Percentiles rank a stretch among this genome's conserved stretches.
These are phyloP conservation scores for Amphiprion clarkii DNA, from an alignment of 2,797 vertebrate genomes.

Conservation along the genomic window DNA sequence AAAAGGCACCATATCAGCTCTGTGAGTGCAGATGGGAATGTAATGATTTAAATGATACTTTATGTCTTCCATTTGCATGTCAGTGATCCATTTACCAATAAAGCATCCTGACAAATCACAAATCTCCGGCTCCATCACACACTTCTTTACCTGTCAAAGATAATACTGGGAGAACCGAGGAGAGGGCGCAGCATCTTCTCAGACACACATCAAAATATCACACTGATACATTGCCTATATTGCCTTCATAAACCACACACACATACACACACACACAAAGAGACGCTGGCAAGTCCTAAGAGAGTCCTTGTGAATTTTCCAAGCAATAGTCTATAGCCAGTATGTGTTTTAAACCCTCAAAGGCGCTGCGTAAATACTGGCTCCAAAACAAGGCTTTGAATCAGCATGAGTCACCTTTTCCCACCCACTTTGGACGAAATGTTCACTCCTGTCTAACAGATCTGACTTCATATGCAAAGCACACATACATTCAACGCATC, in stretches of 20 bases:
- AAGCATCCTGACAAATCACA: conserved; percentile 21
- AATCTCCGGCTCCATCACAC: conserved; percentile 23
- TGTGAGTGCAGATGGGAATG: too few relatives aligned
- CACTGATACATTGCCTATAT: conserved; percentile 34
- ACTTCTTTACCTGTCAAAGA: conserved; percentile 37
- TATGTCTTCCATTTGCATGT: not conserved
- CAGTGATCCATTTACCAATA: not conserved
- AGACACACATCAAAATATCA: conserved; percentile 35
- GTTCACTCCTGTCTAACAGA: conserved; percentile 50
- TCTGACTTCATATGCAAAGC: conserved; percentile 32
- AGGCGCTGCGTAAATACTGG: conserved; percentile 53
- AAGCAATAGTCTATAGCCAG: conserved; percentile 24
- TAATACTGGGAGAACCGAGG: conserved; percentile 10
- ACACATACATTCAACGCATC: conserved; percentile 14
- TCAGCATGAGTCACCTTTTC: conserved; percentile 70
- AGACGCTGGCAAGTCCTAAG: not conserved
- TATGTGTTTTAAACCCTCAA: conserved; percentile 38
- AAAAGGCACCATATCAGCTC: not conserved
- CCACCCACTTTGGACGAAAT: conserved; percentile 64
- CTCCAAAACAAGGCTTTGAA: conserved; percentile 45
- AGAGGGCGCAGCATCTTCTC: conserved; percentile 45
- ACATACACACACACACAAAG: conserved; percentile 8
- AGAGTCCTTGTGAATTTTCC: not conserved
- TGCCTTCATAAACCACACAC: conserved; percentile 32
- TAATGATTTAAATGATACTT: not conserved